These are phyloP conservation scores for Syngnathus typhle DNA, from an alignment of 2,113 vertebrate genomes.

Conservation along the genomic window DNA sequence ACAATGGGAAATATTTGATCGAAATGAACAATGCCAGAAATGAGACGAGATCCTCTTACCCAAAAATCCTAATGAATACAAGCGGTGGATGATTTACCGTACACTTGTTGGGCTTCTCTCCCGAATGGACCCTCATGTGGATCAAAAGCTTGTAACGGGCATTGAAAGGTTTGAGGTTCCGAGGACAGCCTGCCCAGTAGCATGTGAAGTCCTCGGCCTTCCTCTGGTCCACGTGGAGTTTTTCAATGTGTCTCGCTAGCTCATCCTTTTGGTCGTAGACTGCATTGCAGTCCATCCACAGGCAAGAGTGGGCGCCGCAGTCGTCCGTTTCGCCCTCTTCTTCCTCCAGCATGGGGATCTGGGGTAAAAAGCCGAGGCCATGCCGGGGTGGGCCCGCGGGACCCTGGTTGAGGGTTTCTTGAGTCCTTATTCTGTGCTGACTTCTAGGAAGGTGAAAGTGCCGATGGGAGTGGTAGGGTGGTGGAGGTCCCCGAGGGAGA, in stretches of 20 bases:
- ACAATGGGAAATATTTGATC: neutral
- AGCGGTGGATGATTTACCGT: slow-evolving; percentile 73
- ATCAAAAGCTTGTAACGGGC: slow-evolving; percentile 96
- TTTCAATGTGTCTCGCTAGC: slow-evolving; percentile 90
- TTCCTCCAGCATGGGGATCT: slow-evolving; percentile 70
- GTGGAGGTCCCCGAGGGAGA: slow-evolving; percentile 73
- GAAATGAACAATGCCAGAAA: neutral
- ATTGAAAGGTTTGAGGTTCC: slow-evolving; percentile 90
- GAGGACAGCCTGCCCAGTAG: slow-evolving; percentile 87
- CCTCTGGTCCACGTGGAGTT: slow-evolving; percentile 87
- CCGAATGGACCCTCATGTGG: slow-evolving; percentile 97
- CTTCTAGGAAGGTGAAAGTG: slow-evolving; percentile 54
- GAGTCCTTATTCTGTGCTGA: slow-evolving; percentile 53
- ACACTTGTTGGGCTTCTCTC: slow-evolving; percentile 98
- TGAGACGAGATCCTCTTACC: neutral
- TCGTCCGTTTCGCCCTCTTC: slow-evolving; percentile 79
- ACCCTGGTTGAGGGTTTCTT: slow-evolving; percentile 25
- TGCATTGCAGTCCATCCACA: slow-evolving; percentile 82
- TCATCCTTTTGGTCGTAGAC: slow-evolving; percentile 86
- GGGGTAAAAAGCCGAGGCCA: slow-evolving; percentile 50
- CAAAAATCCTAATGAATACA: neutral
- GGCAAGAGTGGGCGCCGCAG: slow-evolving; percentile 74
- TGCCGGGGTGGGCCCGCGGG: slow-evolving; percentile 40
- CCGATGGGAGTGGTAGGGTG: slow-evolving; percentile 81
- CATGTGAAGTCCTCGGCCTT: slow-evolving; percentile 93